phyloP scores from a whole-genome alignment of 2,113 vertebrate species.

The Pongo abelii region DNA sequence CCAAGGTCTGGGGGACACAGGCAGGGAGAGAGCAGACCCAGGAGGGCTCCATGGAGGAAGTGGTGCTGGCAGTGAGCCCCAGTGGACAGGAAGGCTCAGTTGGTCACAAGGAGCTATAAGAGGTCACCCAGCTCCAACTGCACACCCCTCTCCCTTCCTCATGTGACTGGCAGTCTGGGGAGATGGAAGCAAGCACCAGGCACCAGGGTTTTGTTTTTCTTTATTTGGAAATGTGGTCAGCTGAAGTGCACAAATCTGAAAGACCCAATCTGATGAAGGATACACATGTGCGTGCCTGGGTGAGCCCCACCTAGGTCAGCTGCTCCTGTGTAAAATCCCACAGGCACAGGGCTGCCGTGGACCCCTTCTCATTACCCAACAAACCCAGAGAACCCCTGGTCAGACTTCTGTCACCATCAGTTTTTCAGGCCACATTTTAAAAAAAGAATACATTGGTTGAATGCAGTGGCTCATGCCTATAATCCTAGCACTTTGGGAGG shows the following conservation, averaged over 20 bases:
- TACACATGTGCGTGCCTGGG: background rate
- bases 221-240: background rate
- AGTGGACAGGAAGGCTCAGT: background rate
- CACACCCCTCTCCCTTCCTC: background rate
- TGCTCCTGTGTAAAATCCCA: background rate
- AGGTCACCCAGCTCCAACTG: background rate
- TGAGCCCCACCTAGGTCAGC: background rate
- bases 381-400: background rate
- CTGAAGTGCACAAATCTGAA: background rate
- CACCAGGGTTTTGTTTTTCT: background rate
- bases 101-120: background rate
- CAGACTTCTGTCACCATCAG: background rate
- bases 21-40: background rate
- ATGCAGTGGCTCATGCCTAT: too few species aligned
- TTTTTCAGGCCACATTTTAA: background rate
- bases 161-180: background rate
- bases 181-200: background rate
- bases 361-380: too few species aligned
- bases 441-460: background rate
- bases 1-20: background rate
- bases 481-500: too few species aligned
- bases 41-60: background rate
- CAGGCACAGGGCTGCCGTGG: background rate
- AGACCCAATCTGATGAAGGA: background rate
- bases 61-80: slow-evolving; percentile 8